A percentile compares a stretch with the other conserved stretches of the same genome.
Conservation (phyloP, 2,797 vertebrate species). For the Chlorospingus flavigularis region DNA sequence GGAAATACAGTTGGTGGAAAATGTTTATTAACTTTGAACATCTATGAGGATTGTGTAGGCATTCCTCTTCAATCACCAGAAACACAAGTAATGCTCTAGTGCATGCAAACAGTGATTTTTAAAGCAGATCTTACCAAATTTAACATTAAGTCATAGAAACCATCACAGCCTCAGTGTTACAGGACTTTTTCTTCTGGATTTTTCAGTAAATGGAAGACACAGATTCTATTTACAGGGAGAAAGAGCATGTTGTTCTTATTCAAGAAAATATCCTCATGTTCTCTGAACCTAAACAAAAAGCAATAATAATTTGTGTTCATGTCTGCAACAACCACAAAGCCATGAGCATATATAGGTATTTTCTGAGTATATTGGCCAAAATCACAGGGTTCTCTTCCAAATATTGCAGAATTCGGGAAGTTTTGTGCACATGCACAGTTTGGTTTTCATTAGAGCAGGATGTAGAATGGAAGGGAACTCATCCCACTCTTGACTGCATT, state of each 20-base stretch:
- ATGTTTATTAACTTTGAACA: not conserved
- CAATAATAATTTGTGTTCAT: not conserved
- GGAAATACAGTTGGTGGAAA: not conserved
- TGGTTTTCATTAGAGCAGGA: not conserved
- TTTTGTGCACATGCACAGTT: not conserved
- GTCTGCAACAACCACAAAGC: not conserved
- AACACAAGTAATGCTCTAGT: not conserved
- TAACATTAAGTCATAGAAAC: not conserved
- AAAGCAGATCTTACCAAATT: not conserved
- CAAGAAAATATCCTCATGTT: not conserved
- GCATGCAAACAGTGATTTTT: not conserved
- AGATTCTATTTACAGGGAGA: not conserved
- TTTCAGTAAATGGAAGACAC: not conserved
- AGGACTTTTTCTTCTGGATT: not conserved
- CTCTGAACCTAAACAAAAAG: not conserved
- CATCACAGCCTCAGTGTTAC: not conserved
- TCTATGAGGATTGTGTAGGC: conserved; percentile 23
- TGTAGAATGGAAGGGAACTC: not conserved
- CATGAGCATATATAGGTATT: not conserved
- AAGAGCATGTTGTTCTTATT: not conserved
- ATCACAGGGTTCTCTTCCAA: not conserved
- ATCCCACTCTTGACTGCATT: not conserved
- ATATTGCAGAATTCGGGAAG: not conserved
- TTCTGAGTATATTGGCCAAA: not conserved
- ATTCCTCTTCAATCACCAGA: conserved; percentile 18